phyloP scores from a whole-genome alignment of 2,113 vertebrate genomes.

The Oreochromis tanganicae region DNA sequence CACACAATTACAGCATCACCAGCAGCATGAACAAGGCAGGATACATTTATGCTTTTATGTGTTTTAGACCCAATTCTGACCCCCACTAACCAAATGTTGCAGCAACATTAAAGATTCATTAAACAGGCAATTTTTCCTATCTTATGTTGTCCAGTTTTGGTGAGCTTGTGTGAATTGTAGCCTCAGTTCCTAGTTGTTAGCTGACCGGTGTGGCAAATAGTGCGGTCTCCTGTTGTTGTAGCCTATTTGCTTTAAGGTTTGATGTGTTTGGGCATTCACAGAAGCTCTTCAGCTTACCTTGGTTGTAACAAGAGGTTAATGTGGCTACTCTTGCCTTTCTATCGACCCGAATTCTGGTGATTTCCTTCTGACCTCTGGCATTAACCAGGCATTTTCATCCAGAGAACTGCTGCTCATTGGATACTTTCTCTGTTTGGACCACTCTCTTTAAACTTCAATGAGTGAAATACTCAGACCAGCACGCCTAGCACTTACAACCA shows the following conservation, averaged over 20 bases:
- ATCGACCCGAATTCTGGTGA: not conserved
- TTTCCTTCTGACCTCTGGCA: not conserved
- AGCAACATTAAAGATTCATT: not conserved
- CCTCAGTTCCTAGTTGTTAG: not conserved
- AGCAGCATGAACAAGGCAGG: not conserved
- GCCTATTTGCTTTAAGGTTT: fast-evolving
- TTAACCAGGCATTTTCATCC: not conserved
- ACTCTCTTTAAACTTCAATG: not conserved
- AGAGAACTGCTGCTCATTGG: not conserved
- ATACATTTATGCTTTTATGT: fast-evolving
- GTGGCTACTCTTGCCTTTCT: not conserved
- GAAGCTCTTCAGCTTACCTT: too few species aligned
- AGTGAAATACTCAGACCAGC: not conserved
- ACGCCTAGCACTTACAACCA: not conserved
- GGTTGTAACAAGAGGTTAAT: too few species aligned
- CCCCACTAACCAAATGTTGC: not conserved
- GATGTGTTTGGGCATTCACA: not conserved
- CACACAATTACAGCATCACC: not conserved
- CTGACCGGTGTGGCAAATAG: not conserved
- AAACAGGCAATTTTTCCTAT: not conserved
- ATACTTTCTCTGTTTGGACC: not conserved
- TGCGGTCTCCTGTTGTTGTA: not conserved
- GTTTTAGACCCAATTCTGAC: fast-evolving
- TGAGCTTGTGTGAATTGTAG: not conserved
- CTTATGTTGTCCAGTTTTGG: not conserved